Conservation (phyloP, 2,888 invertebrate species). For the Cephus sareptanus region DNA sequence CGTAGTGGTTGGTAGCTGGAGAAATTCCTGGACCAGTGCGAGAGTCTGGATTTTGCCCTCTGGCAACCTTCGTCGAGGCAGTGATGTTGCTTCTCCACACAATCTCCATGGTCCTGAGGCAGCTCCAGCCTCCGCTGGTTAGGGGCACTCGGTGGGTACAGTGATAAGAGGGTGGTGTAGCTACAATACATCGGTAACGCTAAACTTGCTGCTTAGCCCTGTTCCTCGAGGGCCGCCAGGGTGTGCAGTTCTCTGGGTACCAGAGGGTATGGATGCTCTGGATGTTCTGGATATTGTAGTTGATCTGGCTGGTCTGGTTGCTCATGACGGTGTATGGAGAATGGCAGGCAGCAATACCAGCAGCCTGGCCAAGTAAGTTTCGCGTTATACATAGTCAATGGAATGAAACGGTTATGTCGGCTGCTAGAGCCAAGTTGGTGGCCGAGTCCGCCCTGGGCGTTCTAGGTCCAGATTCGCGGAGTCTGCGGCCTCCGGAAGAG, state of each 20-base stretch:
- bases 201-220: conserved; percentile 37
- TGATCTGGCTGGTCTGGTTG: not conserved
- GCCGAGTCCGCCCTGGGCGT: conserved; percentile 48
- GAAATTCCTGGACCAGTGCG: not conserved
- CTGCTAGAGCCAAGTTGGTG: conserved; percentile 48
- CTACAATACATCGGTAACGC: conserved; percentile 8
- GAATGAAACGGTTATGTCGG: conserved; percentile 53
- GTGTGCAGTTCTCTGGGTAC: conserved; percentile 1
- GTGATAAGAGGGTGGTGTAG: not conserved
- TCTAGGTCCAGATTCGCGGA: conserved; percentile 36
- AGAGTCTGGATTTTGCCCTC: not conserved
- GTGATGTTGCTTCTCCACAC: not conserved
- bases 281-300: not conserved
- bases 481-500: conserved; percentile 35
- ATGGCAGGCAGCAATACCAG: not conserved
- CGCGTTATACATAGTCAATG: conserved; percentile 50
- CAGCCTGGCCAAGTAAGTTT: conserved; percentile 48
- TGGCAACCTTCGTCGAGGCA: not conserved
- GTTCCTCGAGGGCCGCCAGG: conserved; percentile 33
- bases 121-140: not conserved
- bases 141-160: not conserved
- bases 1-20: not conserved
- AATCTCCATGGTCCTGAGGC: not conserved
- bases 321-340: not conserved
- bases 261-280: conserved; percentile 11